These are phyloP conservation scores for Leptodirus hochenwartii DNA, from an alignment of 2,888 invertebrate species.

Conservation along the genomic window DNA sequence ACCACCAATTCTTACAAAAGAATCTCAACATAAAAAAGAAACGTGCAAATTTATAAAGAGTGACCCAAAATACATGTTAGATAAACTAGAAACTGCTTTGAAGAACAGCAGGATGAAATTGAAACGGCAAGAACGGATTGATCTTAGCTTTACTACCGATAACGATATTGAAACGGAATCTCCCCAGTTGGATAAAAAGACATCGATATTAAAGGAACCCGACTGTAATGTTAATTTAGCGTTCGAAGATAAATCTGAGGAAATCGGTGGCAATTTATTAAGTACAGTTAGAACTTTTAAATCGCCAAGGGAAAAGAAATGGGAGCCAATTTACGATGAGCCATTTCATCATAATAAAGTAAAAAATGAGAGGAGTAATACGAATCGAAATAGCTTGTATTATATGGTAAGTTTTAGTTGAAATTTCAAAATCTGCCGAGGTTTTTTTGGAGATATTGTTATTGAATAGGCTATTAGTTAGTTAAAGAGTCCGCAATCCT, in stretches of 20 bases:
- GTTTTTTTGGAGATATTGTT: too few relatives aligned
- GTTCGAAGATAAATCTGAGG: constrained; percentile 22
- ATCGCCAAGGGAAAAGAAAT: constrained; percentile 15
- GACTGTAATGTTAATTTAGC: constrained; percentile 15
- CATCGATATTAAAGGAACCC: constrained; percentile 1
- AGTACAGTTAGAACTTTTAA: too few relatives aligned
- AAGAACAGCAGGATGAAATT: constrained; percentile 28
- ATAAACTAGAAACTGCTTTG: constrained; percentile 41
- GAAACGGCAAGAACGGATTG: constrained; percentile 16
- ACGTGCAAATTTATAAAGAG: constrained; percentile 11
- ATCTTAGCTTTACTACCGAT: constrained; percentile 22
- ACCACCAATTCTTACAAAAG: too few relatives aligned
- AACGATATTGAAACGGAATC: constrained; percentile 17
- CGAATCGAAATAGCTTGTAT: constrained; percentile 25
- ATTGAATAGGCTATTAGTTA: too few relatives aligned
- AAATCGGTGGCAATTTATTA: constrained; percentile 21
- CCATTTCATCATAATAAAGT: constrained; percentile 27
- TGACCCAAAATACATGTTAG: constrained; percentile 44
- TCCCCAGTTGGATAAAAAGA: constrained; percentile 11
- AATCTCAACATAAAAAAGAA: constrained; percentile 7
- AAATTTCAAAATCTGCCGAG: background rate
- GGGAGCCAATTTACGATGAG: constrained; percentile 45
- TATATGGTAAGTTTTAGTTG: constrained; percentile 27
- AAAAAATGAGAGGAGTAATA: constrained; percentile 11
- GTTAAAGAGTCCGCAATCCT: too few relatives aligned